These are phyloP conservation scores for Hydrozoanthus gracilis DNA, from an alignment of 92 coral and sea anemone genomes.

Conservation along the genomic window DNA sequence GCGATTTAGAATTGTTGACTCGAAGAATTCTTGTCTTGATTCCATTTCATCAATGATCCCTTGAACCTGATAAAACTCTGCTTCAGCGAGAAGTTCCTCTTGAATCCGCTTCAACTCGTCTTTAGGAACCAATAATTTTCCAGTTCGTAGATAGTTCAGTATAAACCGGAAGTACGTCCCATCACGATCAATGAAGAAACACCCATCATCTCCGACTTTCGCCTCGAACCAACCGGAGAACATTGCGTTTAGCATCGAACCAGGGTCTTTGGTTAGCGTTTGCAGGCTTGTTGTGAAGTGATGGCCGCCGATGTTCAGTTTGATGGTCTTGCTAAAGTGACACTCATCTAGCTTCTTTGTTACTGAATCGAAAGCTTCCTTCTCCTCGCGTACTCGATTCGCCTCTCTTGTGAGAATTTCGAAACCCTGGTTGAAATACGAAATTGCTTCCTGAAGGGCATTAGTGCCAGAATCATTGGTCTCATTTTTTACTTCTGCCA, in stretches of 20 bases:
- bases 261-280: neutral
- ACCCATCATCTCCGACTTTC: neutral
- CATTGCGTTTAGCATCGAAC: neutral
- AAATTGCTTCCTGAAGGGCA: no score
- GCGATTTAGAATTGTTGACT: neutral
- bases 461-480: no score
- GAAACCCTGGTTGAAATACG: no score
- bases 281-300: neutral
- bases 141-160: neutral
- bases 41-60: neutral
- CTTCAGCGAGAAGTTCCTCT: neutral
- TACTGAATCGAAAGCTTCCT: no score
- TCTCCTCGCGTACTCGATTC: no score
- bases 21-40: neutral
- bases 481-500: no score
- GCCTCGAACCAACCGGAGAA: neutral
- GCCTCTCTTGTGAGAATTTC: no score
- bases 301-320: no score
- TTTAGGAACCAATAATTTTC: neutral
- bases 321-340: no score
- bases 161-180: neutral
- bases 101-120: neutral
- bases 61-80: neutral
- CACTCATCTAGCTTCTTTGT: no score
- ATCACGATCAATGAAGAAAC: neutral